Conservation (phyloP, 2,888 invertebrate species). For the Resseliella maxima region DNA sequence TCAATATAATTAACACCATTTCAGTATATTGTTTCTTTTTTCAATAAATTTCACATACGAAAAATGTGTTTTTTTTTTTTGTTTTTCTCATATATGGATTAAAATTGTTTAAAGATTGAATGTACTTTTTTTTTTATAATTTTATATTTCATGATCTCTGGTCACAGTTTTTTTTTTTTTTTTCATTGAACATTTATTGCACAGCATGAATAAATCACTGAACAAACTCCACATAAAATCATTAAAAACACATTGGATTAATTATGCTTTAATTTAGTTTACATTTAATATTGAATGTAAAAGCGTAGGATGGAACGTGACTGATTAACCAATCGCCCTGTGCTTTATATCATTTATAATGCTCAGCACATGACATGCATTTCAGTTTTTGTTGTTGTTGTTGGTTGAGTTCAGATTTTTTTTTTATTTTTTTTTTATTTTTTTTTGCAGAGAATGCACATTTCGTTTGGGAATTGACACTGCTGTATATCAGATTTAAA, state of each 20-base stretch:
- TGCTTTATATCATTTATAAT: neutral
- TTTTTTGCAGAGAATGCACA: neutral
- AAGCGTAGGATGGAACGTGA: neutral
- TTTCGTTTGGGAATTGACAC: neutral
- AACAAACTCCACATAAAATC: conserved; percentile 11
- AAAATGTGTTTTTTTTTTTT: no score
- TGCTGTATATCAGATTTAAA: neutral
- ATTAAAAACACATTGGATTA: conserved; percentile 23
- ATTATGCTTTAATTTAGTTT: neutral
- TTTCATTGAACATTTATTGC: neutral
- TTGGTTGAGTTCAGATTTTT: no score
- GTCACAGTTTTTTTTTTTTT: neutral
- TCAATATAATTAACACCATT: no score
- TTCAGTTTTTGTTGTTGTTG: no score
- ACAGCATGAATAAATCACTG: conserved; percentile 19
- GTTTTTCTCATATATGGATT: no score
- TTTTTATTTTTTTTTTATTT: no score
- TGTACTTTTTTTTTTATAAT: no score
- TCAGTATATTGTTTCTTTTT: no score
- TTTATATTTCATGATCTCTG: no score
- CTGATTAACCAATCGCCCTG: neutral
- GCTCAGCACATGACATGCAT: neutral
- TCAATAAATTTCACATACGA: no score
- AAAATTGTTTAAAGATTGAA: no score
- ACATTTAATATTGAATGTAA: neutral